Base-by-base conservation (phyloP, 2,888 invertebrate species). In the Heteropelma amictum region DNA sequence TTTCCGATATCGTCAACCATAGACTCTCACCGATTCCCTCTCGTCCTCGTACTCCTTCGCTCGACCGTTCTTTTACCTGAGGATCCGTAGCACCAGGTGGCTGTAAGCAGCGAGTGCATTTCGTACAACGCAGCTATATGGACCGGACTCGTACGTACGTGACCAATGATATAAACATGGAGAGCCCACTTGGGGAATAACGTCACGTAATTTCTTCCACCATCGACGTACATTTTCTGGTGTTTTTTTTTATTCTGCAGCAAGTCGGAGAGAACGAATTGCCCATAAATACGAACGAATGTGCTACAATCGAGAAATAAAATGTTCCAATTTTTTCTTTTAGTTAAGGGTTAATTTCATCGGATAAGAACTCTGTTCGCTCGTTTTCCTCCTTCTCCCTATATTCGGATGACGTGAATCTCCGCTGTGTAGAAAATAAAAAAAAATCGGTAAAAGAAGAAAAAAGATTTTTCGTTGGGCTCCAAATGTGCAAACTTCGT, bases 131-230 rank as follows among this genome's bases (percentile, higher is more conserved):
- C n/a, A n/a, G n/a, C n/a, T 26, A 30, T 7, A n/a, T 17, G 19
- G n/a, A n/a, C n/a, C 10, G 33, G 7, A 21, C 26, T 40, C 42
- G 19, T 7, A 45, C n/a, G 38, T 56, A 58, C 71, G 61, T 61
- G 63, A 19, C 38, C 61, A 28, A 64, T 26, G 65, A 60, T 60
- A 35, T 28, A 71, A 47, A 47, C 47, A 61, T 23, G 21, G n/a
- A n/a, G 35, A 61, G 54, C 30, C 35, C 71, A 64, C 56, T 64
- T 49, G 56, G 71, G 64, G 64, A 71, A 64, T 64, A 71, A 49
- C 56, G 40, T 71, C 64, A 64, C 56, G 49, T 49, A 69, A 63
- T 63, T 63, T 49, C 47, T 63, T 49, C n/a, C 19, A 60, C 33
- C 28, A 35, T 35, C 63, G 47, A 63, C 42, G 12, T 17, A 14